Evolutionary conservation across 2,113 vertebrate genomes (phyloP), one percentile per base, ranked within the genome.

Genomic region (Pelobates fuscus): DNA sequence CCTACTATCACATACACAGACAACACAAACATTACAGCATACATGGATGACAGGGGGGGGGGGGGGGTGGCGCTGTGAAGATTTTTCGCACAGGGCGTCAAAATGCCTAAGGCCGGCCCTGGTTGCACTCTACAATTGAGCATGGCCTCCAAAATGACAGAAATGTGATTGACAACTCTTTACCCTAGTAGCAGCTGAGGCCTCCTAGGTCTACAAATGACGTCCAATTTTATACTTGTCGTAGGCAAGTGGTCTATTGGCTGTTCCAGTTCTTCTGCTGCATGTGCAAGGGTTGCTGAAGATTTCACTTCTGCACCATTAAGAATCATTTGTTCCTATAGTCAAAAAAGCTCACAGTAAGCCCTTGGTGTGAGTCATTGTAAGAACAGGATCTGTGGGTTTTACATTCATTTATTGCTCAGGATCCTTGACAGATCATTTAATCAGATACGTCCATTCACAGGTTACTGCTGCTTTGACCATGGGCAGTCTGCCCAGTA

Each of bases 381-480:
- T 5, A 18, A 32, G 60, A 62, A 62, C 4, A 17, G 44, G 8
- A 18, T 27, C 65, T 67, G 43, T 67, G 65, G 24, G 26, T 29
- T 67, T n/a, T 52, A 32, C 23, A 52, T 52, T 67, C 29, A 67
- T 67, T 12, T 6, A 24, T 71, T 71, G 41, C 43, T 60, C 17
- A n/a, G 7, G 18, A 29, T 62, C 18, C 54, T 25, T 61, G 24
- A 60, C 25, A 61, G 25, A 27, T 49, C 24, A 30, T 25, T 60
- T 61, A 49, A 62, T 71, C 25, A 21, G 25, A 71, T 49, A 26
- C 14, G n/a, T 55, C 18, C 46, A 43, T 43, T 41, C 49, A 43
- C 29, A 57, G 46, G 20, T 74, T 58, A 58, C 18, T 75, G 52
- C 24, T 66, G 54, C 65, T 46, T 43, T 44, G 57, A 46, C 52